Evolutionary conservation across 2,888 invertebrate species (phyloP).

Genomic region (Acrocyrtus sp.): DNA sequence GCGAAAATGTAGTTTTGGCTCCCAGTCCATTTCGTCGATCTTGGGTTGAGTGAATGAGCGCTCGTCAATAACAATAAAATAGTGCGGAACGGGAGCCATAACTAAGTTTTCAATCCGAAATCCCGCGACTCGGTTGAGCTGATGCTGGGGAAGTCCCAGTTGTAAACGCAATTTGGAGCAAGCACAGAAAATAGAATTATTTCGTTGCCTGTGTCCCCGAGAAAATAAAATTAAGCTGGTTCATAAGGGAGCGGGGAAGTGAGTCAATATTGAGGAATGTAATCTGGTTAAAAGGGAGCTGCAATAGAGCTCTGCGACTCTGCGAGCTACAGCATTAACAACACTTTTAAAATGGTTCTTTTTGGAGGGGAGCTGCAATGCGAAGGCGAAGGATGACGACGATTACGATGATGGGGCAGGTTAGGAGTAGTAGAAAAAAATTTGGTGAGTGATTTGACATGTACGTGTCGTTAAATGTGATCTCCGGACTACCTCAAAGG

Average conservation of each 20-base stretch:
- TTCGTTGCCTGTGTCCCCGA: conserved; percentile 1
- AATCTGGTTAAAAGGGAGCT: conserved; percentile 36
- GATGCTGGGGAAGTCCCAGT: too few species aligned
- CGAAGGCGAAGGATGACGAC: conserved; percentile 14
- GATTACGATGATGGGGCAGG: too few species aligned
- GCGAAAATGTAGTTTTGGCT: conserved; percentile 5
- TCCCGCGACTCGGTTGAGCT: too few species aligned
- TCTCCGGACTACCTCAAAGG: too few species aligned
- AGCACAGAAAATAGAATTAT: conserved; percentile 24
- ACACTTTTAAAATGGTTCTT: conserved; percentile 24
- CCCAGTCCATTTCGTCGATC: not conserved
- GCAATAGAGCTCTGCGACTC: too few species aligned
- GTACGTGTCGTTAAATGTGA: too few species aligned
- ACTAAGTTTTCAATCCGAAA: conserved; percentile 40
- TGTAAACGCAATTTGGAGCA: conserved; percentile 21
- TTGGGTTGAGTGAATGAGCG: conserved; percentile 38
- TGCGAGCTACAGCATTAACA: too few species aligned
- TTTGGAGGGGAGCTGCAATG: too few species aligned
- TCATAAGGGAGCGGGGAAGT: not conserved
- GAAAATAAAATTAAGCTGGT: conserved; percentile 37
- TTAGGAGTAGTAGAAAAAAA: not conserved
- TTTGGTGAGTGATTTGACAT: too few species aligned
- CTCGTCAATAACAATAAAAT: conserved; percentile 35
- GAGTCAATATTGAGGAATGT: conserved; percentile 38
- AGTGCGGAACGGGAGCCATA: too few species aligned